Evolutionary conservation across 2,888 invertebrate genomes (phyloP).

Genomic region (Stictocephala bisonia): DNA sequence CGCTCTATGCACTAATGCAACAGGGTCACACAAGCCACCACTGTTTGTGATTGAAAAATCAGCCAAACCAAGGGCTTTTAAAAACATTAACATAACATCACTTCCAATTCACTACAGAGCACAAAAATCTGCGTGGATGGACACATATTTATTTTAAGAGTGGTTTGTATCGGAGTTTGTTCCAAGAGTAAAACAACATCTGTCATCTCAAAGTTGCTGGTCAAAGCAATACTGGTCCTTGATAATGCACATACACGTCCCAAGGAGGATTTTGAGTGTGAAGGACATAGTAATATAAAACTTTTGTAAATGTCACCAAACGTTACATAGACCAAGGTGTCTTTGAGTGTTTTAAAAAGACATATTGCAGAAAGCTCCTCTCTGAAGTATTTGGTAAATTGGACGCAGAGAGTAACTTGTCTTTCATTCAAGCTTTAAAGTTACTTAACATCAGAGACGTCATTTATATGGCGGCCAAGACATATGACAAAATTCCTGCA

Average conservation of each 20-base stretch:
- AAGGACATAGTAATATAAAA: background rate
- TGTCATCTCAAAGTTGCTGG: background rate
- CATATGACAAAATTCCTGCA: background rate
- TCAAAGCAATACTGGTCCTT: background rate
- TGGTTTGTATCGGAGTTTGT: constrained; percentile 44
- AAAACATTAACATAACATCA: constrained; percentile 37
- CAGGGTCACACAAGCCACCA: constrained; percentile 37
- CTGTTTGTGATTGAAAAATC: constrained; percentile 45
- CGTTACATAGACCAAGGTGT: too few species aligned
- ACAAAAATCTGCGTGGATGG: constrained; percentile 50
- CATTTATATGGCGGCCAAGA: background rate
- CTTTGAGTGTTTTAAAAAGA: too few species aligned
- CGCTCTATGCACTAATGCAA: constrained; percentile 23
- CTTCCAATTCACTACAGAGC: constrained; percentile 28
- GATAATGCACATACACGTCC: background rate
- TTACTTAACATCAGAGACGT: background rate
- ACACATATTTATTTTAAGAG: constrained; percentile 43
- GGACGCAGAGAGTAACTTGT: background rate
- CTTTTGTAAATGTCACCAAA: background rate
- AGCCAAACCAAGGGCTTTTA: constrained; percentile 43
- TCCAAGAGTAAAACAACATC: constrained; percentile 1
- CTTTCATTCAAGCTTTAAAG: background rate
- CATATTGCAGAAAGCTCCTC: background rate
- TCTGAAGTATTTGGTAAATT: background rate
- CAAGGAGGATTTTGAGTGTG: background rate